Base-by-base conservation (phyloP, 2,888 invertebrate genomes). In the Brachypalpus laphriformis region DNA sequence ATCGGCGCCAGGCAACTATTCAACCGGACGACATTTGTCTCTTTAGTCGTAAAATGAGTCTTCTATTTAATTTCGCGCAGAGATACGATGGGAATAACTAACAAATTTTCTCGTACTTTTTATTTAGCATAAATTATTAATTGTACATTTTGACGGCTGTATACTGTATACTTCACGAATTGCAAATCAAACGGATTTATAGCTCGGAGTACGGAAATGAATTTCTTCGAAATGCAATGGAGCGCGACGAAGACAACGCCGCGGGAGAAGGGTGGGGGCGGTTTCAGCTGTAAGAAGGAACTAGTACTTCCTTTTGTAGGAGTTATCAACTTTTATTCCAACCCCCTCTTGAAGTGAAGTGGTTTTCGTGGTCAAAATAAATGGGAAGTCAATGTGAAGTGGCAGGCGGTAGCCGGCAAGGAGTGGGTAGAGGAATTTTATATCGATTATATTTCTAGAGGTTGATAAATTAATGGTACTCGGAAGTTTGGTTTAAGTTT, bases 121-220 rank as follows among this genome's bases (percentile, higher is more conserved):
- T 28, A 18, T 28, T 34, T 56, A 45, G 22, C 14, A 54, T 54
- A 14, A 61, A 61, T 31, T 65, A 45, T 31, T 22, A 49, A 34
- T 65, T 49, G 31, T 49, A 22, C 37, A n/a, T 51, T 7, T 54
- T 56, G 25, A 42, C 49, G 54, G 14, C 54, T 54, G 68, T 42
- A 40, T 14, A 6, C n/a, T 31, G 16, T 11, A 20, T 9, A 37
- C 18, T 18, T 31, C 14, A 47, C 18, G 18, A 47, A 34, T 70
- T 70, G 34, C 72, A 63, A 72, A 74, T 74, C 61, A 74, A 63
- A 51, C 42, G 31, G 49, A 74, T 74, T 63, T 74, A 63, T 74
- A 14, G 74, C 42, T 42, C 28, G 14, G 14, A 72, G 34, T 37
- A 25, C 18, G 61, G 42, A 63, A 54, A 74, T 54, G 42, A 63